Conservation (phyloP, 1,140 invertebrate genomes). For the Drosophila lowei region DNA sequence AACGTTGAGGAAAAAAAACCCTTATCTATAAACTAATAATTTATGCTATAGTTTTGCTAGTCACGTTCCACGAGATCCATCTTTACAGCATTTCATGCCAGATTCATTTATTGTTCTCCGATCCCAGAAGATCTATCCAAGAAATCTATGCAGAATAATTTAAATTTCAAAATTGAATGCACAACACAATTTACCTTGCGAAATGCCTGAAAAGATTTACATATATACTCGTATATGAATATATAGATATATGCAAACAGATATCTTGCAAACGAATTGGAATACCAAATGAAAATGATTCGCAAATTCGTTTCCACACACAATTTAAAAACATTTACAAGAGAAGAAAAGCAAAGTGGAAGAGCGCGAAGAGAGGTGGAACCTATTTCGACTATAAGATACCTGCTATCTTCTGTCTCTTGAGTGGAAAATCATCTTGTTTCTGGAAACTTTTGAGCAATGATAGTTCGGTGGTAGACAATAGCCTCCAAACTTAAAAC, state of each 20-base stretch:
- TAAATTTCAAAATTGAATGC: constrained; percentile 28
- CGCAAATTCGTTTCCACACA: not conserved
- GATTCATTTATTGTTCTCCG: not conserved
- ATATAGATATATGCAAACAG: constrained; percentile 3
- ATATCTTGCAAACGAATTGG: constrained; percentile 3
- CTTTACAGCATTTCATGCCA: not conserved
- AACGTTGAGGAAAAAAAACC: not conserved
- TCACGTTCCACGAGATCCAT: not conserved
- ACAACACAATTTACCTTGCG: constrained; percentile 25
- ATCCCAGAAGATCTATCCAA: too few species aligned
- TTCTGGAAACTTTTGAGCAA: too few species aligned
- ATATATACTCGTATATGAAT: not conserved
- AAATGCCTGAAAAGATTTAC: constrained; percentile 7
- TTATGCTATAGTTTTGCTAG: too few species aligned
- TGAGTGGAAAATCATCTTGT: too few species aligned
- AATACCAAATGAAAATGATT: constrained; percentile 21
- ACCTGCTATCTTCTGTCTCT: too few species aligned
- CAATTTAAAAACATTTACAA: not conserved
- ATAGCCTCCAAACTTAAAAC: too few species aligned
- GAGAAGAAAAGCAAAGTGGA: not conserved
- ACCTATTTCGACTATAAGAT: too few species aligned
- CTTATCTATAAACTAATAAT: not conserved
- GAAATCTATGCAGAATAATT: constrained; percentile 5
- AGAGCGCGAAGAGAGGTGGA: not conserved
- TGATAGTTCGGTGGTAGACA: too few species aligned